A percentile compares a stretch with the other conserved stretches of the same genome.
phyloP scores from a whole-genome alignment of 2,888 invertebrate genomes.

The Monoplex corrugatus region DNA sequence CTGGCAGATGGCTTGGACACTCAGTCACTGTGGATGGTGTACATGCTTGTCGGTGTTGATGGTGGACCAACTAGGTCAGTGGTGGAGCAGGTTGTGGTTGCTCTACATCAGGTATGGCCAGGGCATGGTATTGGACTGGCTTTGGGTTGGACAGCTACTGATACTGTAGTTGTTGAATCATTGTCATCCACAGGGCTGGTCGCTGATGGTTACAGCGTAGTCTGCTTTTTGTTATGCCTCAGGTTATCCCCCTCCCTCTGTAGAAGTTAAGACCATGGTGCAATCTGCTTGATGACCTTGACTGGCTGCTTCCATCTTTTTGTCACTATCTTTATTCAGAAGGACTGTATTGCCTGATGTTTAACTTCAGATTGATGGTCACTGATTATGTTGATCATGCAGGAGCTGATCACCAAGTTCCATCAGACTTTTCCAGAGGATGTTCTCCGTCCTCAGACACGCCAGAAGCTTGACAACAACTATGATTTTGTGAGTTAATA shows the following conservation, averaged over 20 bases:
- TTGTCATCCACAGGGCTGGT: background rate
- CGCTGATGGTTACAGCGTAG: background rate
- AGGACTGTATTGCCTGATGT: too few relatives aligned
- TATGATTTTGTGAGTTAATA: conserved; percentile 12
- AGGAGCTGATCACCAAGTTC: conserved; percentile 66
- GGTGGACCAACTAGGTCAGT: too few relatives aligned
- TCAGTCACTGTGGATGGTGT: too few relatives aligned
- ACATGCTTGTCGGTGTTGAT: too few relatives aligned
- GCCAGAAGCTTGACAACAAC: conserved; percentile 44
- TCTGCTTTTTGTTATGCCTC: background rate
- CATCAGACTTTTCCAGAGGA: conserved; percentile 70
- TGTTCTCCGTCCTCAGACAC: conserved; percentile 65
- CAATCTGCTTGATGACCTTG: background rate
- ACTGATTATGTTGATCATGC: background rate
- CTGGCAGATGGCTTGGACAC: too few relatives aligned
- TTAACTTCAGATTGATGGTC: too few relatives aligned
- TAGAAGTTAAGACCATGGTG: background rate
- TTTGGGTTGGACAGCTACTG: background rate
- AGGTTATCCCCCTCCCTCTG: background rate
- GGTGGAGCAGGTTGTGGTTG: background rate
- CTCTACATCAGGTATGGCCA: background rate
- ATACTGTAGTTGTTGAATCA: background rate
- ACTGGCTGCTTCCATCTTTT: background rate
- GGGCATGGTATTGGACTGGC: background rate
- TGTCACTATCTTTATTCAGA: background rate